Base-by-base conservation (phyloP, 2,113 vertebrate species). In the Coryphaenoides rupestris region DNA sequence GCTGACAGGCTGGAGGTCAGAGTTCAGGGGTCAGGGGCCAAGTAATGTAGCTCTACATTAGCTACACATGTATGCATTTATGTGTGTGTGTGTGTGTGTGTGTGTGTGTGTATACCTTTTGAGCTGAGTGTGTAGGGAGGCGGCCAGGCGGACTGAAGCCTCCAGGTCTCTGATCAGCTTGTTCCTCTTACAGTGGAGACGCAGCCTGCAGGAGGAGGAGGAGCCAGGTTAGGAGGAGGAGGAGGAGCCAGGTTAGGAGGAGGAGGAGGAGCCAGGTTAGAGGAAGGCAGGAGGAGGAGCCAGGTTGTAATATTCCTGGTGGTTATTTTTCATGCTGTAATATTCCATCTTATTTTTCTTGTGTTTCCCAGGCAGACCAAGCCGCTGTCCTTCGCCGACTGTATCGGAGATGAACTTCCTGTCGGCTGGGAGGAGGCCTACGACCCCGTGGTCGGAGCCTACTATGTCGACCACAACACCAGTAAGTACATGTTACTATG, bases 401-500 rank as follows among this genome's bases (percentile, higher is more conserved):
- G 97, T 80, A 98, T 98, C 52, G 96, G 97, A 24, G 95, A 98
- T 70, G 97, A 99, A 79, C 76, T 99, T 77, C 97, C 97, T 0
- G 84, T 98, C 53, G 97, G 97, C 75, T 99, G 97, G 97, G 97
- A 99, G 91, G 95, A 98, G 86, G 94, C 91, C 3, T 95, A 93
- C 60, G 94, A 98, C 80, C 93, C 95, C 21, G 89, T 92, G 26
- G 92, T 98, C 9, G 97, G 97, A 67, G 86, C 93, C 40, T 99
- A 98, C 90, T 99, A 96, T 91, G 95, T 98, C 75, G 95, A 99
- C 92, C 97, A 99, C 89, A 98, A 98, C 84, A 96, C 93, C 79
- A 95, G 97, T 99, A 92, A 96, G 95, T 91, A 50, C 47, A 12
- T 1, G 33, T 40, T 40, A 40, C 33, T 12, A 40, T 40, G 33